Base-by-base conservation (phyloP, 2,113 vertebrate species). In the Dolichotis patagonum region DNA sequence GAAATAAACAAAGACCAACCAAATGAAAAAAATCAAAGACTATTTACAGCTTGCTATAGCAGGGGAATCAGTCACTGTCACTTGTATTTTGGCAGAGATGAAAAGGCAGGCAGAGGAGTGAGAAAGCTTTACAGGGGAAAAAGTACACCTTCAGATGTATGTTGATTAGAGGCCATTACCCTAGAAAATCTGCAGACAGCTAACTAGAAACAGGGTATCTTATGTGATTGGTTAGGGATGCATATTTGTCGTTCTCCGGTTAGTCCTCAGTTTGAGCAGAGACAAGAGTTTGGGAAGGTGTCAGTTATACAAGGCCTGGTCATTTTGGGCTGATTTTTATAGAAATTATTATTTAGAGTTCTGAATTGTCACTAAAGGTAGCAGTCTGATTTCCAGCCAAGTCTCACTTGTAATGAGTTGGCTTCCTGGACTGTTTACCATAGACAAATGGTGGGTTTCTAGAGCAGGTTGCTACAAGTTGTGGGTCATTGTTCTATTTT, bases 11-110 rank as follows among this genome's bases (percentile, higher is more conserved):
- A 92, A 89, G 85, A 52, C 41, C n/a, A 89, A 67, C 85, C 69
- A 89, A 85, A 85, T 85, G 38, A 85, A 52, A 56, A 58, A 58
- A 41, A n/a, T 11, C 69, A 78, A 85, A 93, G 54, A 19, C 69
- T 93, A 60, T 43, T n/a, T n/a, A n/a, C n/a, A 90, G 35, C 16
- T 89, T 95, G 90, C 67, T 84, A 88, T 38, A 58, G 58, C 85
- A 88, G 83, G n/a, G n/a, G n/a, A 84, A 28, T 93, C 41, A 26
- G 60, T 35, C 60, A 85, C 41, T 4, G 26, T 41, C 67, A 63
- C 17, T 38, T 84, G 63, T 38, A 11, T 38, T 62, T 85, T 80
- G 86, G 52, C 65, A 54, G 28, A 88, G 84, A 80, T 80, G 80
- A 62, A n/a, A 88, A 85, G 85, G 85, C 84, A 83, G 90, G 85